Evolutionary conservation across 1,140 invertebrate genomes (phyloP).

Genomic region (Halictus rubicundus): DNA sequence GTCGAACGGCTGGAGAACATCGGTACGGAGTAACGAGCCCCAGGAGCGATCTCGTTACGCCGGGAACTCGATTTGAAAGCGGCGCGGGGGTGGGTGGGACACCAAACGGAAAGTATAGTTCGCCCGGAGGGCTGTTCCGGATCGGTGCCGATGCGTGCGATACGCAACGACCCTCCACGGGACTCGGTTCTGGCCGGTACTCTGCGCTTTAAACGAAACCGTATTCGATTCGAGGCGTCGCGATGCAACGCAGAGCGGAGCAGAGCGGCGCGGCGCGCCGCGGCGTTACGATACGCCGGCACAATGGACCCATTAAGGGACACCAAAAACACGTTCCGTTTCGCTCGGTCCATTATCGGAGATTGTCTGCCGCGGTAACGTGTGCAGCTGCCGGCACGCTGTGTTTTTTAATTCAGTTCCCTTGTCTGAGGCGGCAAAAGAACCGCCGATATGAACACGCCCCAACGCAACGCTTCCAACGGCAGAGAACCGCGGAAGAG

Average conservation of each 20-base stretch:
- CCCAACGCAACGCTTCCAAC: neutral
- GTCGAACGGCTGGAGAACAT: constrained; percentile 12
- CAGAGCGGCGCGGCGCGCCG: too few relatives aligned
- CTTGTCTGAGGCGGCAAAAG: constrained; percentile 5
- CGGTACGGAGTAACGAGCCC: constrained; percentile 31
- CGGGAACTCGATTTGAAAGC: constrained; percentile 19
- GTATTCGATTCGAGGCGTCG: constrained; percentile 19
- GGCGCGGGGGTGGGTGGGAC: too few relatives aligned
- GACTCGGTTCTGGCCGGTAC: neutral
- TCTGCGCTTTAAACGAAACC: constrained; percentile 34
- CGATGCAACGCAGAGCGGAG: too few relatives aligned
- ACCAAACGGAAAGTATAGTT: constrained; percentile 12
- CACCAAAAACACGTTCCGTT: constrained; percentile 49
- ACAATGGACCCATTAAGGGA: constrained; percentile 49
- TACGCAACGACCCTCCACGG: constrained; percentile 41
- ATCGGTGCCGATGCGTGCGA: constrained; percentile 21
- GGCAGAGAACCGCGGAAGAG: neutral
- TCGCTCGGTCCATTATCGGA: constrained; percentile 47
- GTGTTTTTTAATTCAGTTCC: constrained; percentile 36
- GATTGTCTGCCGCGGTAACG: constrained; percentile 18
- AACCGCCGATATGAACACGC: constrained; percentile 18
- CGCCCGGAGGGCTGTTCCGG: constrained; percentile 1
- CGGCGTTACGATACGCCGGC: constrained; percentile 27
- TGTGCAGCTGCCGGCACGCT: neutral
- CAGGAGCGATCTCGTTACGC: constrained; percentile 41